A percentile compares a stretch with the other conserved stretches of the same genome.
These are phyloP conservation scores for Eunapius fragilis DNA, from an alignment of 37 sponge, comb jelly and placozoan species.

Conservation along the genomic window DNA sequence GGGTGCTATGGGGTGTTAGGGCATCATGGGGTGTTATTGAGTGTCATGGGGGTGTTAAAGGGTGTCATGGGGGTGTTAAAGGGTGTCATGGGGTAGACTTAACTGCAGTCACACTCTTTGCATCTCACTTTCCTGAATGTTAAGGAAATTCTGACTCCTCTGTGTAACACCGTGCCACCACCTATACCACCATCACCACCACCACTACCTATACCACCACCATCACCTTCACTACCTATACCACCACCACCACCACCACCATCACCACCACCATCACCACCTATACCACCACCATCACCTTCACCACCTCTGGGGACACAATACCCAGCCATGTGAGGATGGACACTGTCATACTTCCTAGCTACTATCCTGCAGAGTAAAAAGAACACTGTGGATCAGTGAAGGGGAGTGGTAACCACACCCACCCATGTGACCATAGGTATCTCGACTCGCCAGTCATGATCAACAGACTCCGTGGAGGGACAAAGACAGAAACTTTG, in stretches of 20 bases:
- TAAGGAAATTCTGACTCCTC: constrained; percentile 60
- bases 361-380: constrained; percentile 59
- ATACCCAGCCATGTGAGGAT: constrained; percentile 21
- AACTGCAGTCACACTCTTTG: constrained; percentile 37
- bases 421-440: constrained; percentile 87
- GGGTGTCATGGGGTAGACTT: background rate
- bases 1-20: no score
- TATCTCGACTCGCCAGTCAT: constrained; percentile 84
- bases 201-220: background rate
- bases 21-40: no score
- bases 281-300: background rate
- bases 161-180: constrained; percentile 31
- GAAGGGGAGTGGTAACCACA: background rate
- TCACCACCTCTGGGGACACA: background rate
- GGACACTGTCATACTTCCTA: constrained; percentile 52
- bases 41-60: no score
- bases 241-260: background rate
- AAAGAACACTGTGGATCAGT: background rate
- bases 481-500: constrained; percentile 61
- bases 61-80: no score
- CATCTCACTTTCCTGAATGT: constrained; percentile 66
- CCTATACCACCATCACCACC: background rate
- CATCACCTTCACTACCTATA: background rate
- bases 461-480: constrained; percentile 62
- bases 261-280: background rate